A percentile compares a stretch with the other conserved stretches of the same genome.
Conservation (phyloP, 2,888 invertebrate genomes). For the Diogma glabrata region DNA sequence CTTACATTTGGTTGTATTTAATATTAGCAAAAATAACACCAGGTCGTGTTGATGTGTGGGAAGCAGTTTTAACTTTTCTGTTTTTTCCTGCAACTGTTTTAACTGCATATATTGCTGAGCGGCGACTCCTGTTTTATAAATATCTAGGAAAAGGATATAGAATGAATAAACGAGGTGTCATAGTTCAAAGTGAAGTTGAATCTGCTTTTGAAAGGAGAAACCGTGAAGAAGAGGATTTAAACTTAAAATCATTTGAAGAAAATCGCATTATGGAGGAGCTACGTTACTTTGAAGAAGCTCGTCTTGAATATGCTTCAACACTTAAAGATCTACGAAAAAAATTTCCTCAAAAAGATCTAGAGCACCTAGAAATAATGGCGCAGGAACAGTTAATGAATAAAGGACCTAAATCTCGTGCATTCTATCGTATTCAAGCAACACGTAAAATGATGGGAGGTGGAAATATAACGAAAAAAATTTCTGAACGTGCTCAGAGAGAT, state of each 20-base stretch:
- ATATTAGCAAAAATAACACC: slow-evolving; percentile 83
- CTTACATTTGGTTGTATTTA: slow-evolving; percentile 96
- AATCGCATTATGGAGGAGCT: slow-evolving; percentile 50
- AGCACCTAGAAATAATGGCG: slow-evolving; percentile 87
- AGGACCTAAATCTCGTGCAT: slow-evolving; percentile 92
- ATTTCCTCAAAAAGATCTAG: slow-evolving; percentile 82
- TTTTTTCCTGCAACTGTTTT: slow-evolving; percentile 95
- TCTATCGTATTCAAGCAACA: slow-evolving; percentile 92
- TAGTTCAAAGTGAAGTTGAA: slow-evolving; percentile 76
- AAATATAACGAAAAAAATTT: slow-evolving; percentile 79
- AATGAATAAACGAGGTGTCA: slow-evolving; percentile 80
- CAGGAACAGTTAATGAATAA: slow-evolving; percentile 79
- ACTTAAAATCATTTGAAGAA: slow-evolving; percentile 44
- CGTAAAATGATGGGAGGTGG: slow-evolving; percentile 90
- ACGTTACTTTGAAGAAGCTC: slow-evolving; percentile 83
- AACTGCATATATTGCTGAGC: slow-evolving; percentile 94
- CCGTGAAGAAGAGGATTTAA: slow-evolving; percentile 37
- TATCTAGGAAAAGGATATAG: slow-evolving; percentile 81
- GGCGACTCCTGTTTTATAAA: slow-evolving; percentile 72
- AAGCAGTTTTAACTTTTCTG: slow-evolving; percentile 85
- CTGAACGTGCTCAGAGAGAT: slow-evolving; percentile 77
- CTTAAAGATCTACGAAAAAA: slow-evolving; percentile 82
- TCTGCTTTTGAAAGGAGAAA: slow-evolving; percentile 56
- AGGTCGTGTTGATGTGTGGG: slow-evolving; percentile 92
- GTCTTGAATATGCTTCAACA: slow-evolving; percentile 85